phyloP scores from a whole-genome alignment of 2,797 vertebrate genomes.

The Ceyx erithaca region DNA sequence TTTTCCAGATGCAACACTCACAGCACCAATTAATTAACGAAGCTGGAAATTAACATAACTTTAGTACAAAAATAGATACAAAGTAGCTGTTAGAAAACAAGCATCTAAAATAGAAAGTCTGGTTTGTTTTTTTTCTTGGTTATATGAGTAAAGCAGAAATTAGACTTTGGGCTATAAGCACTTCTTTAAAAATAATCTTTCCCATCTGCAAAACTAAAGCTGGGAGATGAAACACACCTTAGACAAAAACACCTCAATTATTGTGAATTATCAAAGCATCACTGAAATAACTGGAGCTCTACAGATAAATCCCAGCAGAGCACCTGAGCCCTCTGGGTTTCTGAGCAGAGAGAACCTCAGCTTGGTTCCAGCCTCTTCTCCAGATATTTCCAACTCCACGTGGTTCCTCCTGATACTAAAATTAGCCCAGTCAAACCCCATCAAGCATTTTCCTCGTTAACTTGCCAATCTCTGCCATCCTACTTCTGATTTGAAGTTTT shows the following conservation, averaged over 20 bases:
- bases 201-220: not conserved
- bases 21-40: constrained; percentile 34
- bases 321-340: fast-evolving
- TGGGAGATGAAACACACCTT: not conserved
- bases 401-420: not conserved
- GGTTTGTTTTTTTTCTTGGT: not conserved
- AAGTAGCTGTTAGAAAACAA: not conserved
- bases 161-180: not conserved
- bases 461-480: not conserved
- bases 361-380: not conserved
- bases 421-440: not conserved
- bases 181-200: not conserved
- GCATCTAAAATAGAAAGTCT: not conserved
- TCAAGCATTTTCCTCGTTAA: not conserved
- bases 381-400: not conserved
- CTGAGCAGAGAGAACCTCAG: not conserved
- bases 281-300: not conserved
- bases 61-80: constrained; percentile 10
- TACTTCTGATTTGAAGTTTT: not conserved
- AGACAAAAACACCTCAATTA: not conserved
- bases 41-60: not conserved
- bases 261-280: not conserved
- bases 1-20: not conserved
- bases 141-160: not conserved
- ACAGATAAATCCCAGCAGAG: not conserved